Evolutionary conservation across 2,797 vertebrate genomes (phyloP).

Genomic region (Gymnocypris eckloni): DNA sequence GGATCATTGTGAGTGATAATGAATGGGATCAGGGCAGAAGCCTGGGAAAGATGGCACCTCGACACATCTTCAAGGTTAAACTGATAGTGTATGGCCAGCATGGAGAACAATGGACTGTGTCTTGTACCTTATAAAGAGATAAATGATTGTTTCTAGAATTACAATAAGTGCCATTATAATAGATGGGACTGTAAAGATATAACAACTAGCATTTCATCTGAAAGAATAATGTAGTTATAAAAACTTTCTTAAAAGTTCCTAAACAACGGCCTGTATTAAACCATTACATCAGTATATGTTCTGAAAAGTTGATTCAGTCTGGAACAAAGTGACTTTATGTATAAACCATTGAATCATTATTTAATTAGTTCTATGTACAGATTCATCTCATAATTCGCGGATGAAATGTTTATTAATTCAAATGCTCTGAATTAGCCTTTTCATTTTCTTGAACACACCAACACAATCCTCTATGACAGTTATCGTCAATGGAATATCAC

Average conservation of each 20-base stretch:
- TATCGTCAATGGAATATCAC: slow-evolving; percentile 40
- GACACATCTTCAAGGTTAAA: slow-evolving; percentile 78
- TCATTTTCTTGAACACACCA: not conserved
- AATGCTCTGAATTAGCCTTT: not conserved
- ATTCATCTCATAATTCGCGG: not conserved
- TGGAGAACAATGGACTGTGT: slow-evolving; percentile 54
- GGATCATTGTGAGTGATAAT: slow-evolving; percentile 93
- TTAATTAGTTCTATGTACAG: not conserved
- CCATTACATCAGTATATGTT: not conserved
- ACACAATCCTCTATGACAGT: not conserved
- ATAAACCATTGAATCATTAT: not conserved
- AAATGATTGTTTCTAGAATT: slow-evolving; percentile 25
- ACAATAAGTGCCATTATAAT: slow-evolving; percentile 18
- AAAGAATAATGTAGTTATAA: slow-evolving; percentile 22
- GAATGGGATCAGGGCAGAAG: slow-evolving; percentile 91
- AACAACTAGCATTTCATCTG: not conserved
- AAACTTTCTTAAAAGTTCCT: not conserved
- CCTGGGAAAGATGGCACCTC: slow-evolving; percentile 74
- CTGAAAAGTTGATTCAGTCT: too few species aligned
- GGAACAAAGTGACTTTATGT: too few species aligned
- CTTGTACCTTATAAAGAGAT: slow-evolving; percentile 47
- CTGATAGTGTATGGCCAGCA: slow-evolving; percentile 59
- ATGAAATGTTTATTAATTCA: not conserved
- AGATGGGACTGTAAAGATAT: slow-evolving; percentile 13
- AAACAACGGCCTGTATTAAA: not conserved